Evolutionary conservation across 2,113 vertebrate species (phyloP), one percentile per base, ranked within the genome.

Genomic region (Acrocephalus kingi): DNA sequence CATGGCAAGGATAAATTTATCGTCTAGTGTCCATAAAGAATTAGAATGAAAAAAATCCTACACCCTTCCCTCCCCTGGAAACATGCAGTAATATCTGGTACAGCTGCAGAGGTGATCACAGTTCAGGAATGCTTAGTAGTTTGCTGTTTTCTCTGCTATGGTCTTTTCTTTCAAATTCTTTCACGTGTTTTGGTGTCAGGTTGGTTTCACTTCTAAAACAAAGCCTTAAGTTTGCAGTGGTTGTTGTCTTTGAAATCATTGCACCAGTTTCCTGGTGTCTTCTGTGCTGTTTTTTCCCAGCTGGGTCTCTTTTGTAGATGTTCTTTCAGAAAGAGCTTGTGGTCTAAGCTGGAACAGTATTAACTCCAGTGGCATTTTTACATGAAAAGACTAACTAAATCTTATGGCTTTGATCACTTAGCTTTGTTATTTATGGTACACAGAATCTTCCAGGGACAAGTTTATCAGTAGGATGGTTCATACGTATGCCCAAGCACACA

Each of bases 291-390:
- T 73, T 84, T 84, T 81, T 52, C 15, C 8, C 56, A 63, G 14
- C 33, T 92, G 21, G 10, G 7, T 80, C 3, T 71, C 13, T n/a
- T 35, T 43, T 19, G 15, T 71, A 33, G 37, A 16, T n/a, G 46
- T 59, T 43, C 24, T 84, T 48, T 79, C 41, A 56, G 28, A 76
- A 94, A 82, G 43, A 92, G 67, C 78, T 93, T 82, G 76, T 15
- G 10, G 67, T 93, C 66, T 85, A 51, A 68, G 30, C 64, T 80
- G 30, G 9, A 89, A 39, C n/a, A 76, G 4, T 73, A 73, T 43
- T 93, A 55, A 92, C 84, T 95, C 69, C 55, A 81, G 19, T 93
- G 89, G 80, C 45, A 46, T 84, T 93, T 83, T 95, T 84, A 28
- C 33, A 15, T n/a, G 48, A 43, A 84, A 94, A 23, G 27, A 31